Percentiles rank a stretch among this genome's conserved stretches.
phyloP scores from a whole-genome alignment of 2,113 vertebrate genomes.

The Brevimyrus niger region DNA sequence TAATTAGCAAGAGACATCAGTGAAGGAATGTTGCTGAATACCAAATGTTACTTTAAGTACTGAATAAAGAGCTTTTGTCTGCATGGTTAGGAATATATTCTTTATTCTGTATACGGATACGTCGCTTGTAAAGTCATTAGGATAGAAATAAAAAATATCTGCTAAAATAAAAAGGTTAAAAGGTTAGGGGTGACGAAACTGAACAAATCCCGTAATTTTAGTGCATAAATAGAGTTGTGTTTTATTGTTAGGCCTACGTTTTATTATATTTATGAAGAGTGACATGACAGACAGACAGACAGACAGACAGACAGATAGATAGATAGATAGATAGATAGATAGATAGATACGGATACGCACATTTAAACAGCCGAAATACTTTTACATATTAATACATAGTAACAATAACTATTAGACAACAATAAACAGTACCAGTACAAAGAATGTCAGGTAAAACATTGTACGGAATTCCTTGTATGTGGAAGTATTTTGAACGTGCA shows the following conservation, averaged over 20 bases:
- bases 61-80: neutral
- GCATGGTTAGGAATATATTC: neutral
- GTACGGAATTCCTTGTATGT: neutral
- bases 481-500: neutral
- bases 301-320: neutral
- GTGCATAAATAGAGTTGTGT: neutral
- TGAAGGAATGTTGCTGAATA: neutral
- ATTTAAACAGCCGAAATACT: neutral
- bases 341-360: neutral
- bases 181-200: neutral
- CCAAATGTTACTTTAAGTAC: neutral
- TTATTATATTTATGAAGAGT: neutral
- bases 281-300: neutral
- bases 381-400: neutral
- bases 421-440: neutral
- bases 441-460: neutral
- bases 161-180: neutral
- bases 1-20: neutral
- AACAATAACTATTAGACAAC: neutral
- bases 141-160: neutral
- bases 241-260: neutral
- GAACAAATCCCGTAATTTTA: neutral
- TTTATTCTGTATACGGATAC: neutral
- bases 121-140: neutral
- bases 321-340: neutral